Conservation (phyloP, 2,797 vertebrate genomes). For the Pangasius larnaudii region DNA sequence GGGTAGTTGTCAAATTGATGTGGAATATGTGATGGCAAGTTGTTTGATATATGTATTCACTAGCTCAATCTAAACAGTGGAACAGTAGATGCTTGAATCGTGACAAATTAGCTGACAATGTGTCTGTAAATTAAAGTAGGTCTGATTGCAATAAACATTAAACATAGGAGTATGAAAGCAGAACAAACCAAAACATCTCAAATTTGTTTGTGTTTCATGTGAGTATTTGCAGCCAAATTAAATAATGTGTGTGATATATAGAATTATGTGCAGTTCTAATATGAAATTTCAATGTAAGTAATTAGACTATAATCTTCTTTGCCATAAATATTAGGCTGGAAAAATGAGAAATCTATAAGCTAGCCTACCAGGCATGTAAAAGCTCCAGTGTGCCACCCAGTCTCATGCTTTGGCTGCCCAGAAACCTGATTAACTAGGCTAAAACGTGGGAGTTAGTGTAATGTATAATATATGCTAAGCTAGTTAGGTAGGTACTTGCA, state of each 20-base stretch:
- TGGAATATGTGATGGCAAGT: background rate
- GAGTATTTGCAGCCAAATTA: background rate
- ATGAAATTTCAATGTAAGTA: background rate
- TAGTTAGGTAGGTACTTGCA: background rate
- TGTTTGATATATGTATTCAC: background rate
- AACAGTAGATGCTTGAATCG: constrained; percentile 1
- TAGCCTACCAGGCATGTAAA: background rate
- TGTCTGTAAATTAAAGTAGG: background rate
- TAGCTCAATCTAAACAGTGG: background rate
- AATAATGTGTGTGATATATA: background rate
- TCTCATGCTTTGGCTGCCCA: background rate
- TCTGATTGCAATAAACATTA: background rate
- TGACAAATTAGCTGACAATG: background rate
- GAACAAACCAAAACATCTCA: background rate
- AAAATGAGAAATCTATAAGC: background rate
- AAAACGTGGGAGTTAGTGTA: background rate
- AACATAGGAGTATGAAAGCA: background rate
- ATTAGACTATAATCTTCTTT: background rate
- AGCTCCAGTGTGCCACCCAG: background rate
- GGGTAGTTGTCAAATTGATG: background rate
- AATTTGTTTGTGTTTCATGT: background rate
- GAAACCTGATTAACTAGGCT: background rate
- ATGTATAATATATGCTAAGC: background rate
- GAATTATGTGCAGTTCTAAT: background rate
- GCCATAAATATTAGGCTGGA: background rate